Conservation (phyloP, 2,797 vertebrate genomes). For the Xiphorhynchus erythropygius region DNA sequence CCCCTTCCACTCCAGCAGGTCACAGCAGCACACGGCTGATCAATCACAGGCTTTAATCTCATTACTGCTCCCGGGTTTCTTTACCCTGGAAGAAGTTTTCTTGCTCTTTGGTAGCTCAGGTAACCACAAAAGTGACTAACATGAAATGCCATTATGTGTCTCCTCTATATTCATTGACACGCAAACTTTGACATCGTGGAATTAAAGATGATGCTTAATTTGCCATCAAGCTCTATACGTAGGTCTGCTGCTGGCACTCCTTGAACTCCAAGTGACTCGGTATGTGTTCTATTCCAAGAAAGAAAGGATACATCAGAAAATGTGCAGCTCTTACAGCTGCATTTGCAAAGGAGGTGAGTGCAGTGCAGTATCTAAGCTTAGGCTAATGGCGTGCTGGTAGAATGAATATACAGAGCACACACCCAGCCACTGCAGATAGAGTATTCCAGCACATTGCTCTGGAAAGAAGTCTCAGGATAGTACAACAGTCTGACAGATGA, state of each 20-base stretch:
- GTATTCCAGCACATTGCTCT: not conserved
- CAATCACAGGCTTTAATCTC: not conserved
- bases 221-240: constrained; percentile 2
- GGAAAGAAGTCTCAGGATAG: not conserved
- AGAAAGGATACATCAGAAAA: not conserved
- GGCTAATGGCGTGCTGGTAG: not conserved
- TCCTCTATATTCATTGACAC: constrained; percentile 18
- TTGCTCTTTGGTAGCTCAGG: not conserved
- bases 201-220: constrained; percentile 32
- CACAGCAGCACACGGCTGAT: not conserved
- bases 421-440: not conserved
- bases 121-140: not conserved
- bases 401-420: not conserved
- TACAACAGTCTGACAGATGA: not conserved
- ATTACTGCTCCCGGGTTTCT: not conserved
- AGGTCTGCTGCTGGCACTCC: not conserved
- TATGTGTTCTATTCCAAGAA: constrained; percentile 58
- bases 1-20: not conserved
- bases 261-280: constrained; percentile 44
- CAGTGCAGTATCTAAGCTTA: not conserved
- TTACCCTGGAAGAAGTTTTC: not conserved
- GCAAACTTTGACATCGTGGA: not conserved
- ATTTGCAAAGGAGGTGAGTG: not conserved
- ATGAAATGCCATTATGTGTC: constrained; percentile 30
- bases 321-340: not conserved